Evolutionary conservation across 2,113 vertebrate genomes (phyloP).

Genomic region (Rhinolophus ferrumequinum): DNA sequence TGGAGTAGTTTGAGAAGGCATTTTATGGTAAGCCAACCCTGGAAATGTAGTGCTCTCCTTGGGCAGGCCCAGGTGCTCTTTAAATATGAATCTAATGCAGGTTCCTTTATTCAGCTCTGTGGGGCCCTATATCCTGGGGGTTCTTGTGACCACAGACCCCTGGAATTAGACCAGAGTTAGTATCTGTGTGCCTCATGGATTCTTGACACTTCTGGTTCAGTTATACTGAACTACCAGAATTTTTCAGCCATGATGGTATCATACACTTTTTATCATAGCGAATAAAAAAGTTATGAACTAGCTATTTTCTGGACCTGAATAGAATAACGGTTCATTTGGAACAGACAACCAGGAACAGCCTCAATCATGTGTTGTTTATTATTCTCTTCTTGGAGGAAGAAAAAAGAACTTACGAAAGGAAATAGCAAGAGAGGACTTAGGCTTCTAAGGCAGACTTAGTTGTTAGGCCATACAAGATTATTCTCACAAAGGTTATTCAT

Average conservation of each 20-base stretch:
- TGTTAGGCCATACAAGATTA: background rate
- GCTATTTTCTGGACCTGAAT: conserved; percentile 9
- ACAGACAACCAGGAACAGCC: background rate
- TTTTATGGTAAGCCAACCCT: conserved; percentile 34
- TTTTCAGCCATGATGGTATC: background rate
- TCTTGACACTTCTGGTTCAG: conserved; percentile 5
- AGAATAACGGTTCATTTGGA: conserved; percentile 47
- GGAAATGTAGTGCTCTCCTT: conserved; percentile 4
- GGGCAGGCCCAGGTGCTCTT: conserved; percentile 15
- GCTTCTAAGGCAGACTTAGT: conserved; percentile 18
- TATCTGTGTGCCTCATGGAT: background rate
- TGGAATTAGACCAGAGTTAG: background rate
- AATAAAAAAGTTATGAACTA: background rate
- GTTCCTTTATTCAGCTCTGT: background rate
- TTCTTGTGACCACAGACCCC: background rate
- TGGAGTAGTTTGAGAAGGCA: conserved; percentile 17
- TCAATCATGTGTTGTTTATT: background rate
- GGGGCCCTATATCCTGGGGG: background rate
- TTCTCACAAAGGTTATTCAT: background rate
- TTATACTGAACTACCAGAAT: background rate
- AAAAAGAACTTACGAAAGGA: conserved; percentile 45
- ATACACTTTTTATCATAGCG: background rate
- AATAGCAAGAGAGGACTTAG: conserved; percentile 34
- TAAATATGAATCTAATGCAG: conserved; percentile 46
- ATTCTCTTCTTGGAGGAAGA: conserved; percentile 37